These are phyloP conservation scores for Cydia pomonella DNA, from an alignment of 1,140 invertebrate species.

Conservation along the genomic window DNA sequence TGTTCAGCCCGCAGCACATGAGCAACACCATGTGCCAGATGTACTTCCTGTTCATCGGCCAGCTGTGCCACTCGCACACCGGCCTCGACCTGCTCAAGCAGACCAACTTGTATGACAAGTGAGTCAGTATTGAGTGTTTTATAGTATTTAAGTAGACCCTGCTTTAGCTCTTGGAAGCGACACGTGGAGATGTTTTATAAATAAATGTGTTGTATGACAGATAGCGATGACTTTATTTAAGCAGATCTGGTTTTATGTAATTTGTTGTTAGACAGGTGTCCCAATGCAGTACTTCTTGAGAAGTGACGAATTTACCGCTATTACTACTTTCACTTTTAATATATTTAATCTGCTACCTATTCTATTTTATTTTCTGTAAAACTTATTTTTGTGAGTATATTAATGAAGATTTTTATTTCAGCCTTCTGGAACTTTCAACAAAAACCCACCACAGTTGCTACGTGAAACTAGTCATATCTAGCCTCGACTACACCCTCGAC, in stretches of 20 bases:
- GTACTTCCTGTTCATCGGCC: slow-evolving; percentile 96
- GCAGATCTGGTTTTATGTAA: too few relatives aligned
- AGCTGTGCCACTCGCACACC: slow-evolving; percentile 87
- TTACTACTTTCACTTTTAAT: too few relatives aligned
- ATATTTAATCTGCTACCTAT: too few relatives aligned
- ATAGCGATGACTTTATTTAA: too few relatives aligned
- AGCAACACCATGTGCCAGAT: slow-evolving; percentile 93
- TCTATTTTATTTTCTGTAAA: too few relatives aligned
- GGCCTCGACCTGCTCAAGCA: slow-evolving; percentile 89
- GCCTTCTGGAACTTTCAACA: slow-evolving; percentile 89
- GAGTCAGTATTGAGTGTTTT: slow-evolving; percentile 43
- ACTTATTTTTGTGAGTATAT: too few relatives aligned
- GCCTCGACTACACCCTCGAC: slow-evolving; percentile 91
- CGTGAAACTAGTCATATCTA: slow-evolving; percentile 94
- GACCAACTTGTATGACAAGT: slow-evolving; percentile 86
- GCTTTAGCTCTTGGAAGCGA: background rate
- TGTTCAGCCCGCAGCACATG: slow-evolving; percentile 94
- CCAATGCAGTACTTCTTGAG: too few relatives aligned
- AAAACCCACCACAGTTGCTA: slow-evolving; percentile 94
- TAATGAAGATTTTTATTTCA: slow-evolving; percentile 68
- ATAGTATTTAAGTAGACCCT: too few relatives aligned
- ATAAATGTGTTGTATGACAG: too few relatives aligned
- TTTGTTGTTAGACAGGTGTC: too few relatives aligned
- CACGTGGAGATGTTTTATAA: background rate
- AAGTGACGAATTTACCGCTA: too few relatives aligned